A percentile compares a stretch with the other conserved stretches of the same genome.
These are phyloP conservation scores for Glaucomys volans DNA, from an alignment of 2,113 vertebrate genomes.

Conservation along the genomic window DNA sequence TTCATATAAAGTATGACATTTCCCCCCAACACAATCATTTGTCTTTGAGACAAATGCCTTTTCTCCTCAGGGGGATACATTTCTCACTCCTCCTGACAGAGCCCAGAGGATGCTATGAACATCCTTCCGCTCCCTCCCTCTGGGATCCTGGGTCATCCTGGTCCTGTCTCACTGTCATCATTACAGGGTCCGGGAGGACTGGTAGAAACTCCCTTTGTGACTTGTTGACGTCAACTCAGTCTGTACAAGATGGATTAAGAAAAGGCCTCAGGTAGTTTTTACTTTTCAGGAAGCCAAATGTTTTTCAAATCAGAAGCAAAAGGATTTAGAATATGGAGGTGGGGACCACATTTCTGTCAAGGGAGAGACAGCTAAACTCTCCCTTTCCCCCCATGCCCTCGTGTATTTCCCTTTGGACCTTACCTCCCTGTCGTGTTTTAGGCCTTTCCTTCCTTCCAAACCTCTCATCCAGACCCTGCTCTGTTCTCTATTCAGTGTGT, in stretches of 20 bases:
- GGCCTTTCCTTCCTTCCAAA: not conserved
- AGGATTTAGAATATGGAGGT: not conserved
- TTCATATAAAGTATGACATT: constrained; percentile 63
- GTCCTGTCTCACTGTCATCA: not conserved
- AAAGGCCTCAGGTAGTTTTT: constrained; percentile 37
- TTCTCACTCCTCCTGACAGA: constrained; percentile 59
- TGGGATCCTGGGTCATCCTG: not conserved
- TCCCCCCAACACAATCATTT: constrained; percentile 19
- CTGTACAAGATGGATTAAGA: constrained; percentile 47
- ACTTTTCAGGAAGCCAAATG: constrained; percentile 64
- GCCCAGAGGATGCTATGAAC: not conserved
- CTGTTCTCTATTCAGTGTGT: not conserved
- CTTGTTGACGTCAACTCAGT: constrained; percentile 27
- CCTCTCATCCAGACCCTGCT: not conserved
- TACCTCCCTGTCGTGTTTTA: not conserved
- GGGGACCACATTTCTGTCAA: constrained; percentile 14
- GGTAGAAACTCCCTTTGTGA: constrained; percentile 35
- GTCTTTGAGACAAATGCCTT: constrained; percentile 63
- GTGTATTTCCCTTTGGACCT: not conserved
- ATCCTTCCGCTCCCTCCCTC: not conserved
- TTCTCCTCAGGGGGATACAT: not conserved
- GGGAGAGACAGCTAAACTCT: not conserved
- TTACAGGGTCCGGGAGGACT: not conserved
- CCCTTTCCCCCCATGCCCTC: not conserved
- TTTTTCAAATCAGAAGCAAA: constrained; percentile 72